phyloP scores from a whole-genome alignment of 2,888 invertebrate genomes.

The Drosophila neonasuta region DNA sequence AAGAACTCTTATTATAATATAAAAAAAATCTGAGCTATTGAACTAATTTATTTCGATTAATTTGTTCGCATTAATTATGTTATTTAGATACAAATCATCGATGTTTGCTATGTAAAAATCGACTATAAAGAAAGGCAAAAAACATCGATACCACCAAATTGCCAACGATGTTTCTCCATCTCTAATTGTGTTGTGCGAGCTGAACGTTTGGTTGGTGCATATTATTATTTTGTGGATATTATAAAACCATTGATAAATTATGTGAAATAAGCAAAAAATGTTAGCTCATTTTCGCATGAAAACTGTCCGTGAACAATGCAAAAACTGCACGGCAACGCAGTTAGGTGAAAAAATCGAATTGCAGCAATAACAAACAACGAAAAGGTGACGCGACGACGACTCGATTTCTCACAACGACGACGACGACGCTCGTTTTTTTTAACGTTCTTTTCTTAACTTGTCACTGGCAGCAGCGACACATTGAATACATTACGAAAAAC shows the following conservation, averaged over 20 bases:
- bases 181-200: conserved; percentile 48
- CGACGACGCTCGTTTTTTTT: conserved; percentile 54
- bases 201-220: conserved; percentile 44
- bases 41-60: too few species aligned
- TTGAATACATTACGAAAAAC: conserved; percentile 45
- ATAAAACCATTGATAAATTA: conserved; percentile 59
- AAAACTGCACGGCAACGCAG: conserved; percentile 26
- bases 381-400: conserved; percentile 61
- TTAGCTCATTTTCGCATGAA: conserved; percentile 17
- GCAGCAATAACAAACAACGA: conserved; percentile 52
- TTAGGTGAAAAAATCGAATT: conserved; percentile 35
- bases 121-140: background rate
- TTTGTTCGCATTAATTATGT: too few species aligned
- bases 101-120: background rate
- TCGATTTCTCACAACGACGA: conserved; percentile 15
- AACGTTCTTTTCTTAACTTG: conserved; percentile 33
- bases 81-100: background rate
- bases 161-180: background rate
- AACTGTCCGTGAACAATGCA: conserved; percentile 13
- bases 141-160: background rate
- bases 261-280: conserved; percentile 37
- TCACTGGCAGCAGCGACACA: conserved; percentile 34
- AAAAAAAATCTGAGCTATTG: too few species aligned
- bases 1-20: too few species aligned
- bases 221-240: conserved; percentile 57